These are phyloP conservation scores for Cinclus cinclus DNA, from an alignment of 2,113 vertebrate species.

Conservation along the genomic window DNA sequence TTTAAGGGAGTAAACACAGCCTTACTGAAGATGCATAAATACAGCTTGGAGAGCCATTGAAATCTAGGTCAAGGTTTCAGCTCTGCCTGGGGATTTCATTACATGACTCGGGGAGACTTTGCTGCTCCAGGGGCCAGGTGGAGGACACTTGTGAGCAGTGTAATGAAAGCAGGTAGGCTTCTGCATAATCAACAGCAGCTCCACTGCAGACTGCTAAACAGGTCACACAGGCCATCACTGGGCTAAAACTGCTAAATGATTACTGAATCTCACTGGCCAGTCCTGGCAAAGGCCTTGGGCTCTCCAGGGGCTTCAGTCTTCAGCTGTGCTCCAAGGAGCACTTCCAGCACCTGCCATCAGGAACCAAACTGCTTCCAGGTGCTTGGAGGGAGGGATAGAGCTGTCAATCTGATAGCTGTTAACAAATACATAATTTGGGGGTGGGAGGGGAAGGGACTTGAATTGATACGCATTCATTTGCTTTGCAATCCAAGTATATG, in stretches of 20 bases:
- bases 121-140: not conserved
- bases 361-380: not conserved
- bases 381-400: not conserved
- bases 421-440: not conserved
- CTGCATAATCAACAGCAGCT: not conserved
- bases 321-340: not conserved
- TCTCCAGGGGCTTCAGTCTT: not conserved
- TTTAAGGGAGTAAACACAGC: slow-evolving; percentile 17
- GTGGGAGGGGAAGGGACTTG: accelerated
- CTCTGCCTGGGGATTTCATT: slow-evolving; percentile 26
- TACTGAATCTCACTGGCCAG: not conserved
- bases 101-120: not conserved
- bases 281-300: not conserved
- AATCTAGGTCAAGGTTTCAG: slow-evolving; percentile 19
- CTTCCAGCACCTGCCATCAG: not conserved
- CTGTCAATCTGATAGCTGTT: not conserved
- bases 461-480: not conserved
- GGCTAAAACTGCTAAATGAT: not conserved
- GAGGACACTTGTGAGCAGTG: not conserved
- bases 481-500: not conserved
- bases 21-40: not conserved
- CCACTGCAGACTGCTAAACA: not conserved
- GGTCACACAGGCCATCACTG: accelerated
- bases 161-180: not conserved
- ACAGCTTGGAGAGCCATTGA: not conserved